phyloP scores from a whole-genome alignment of 1,140 invertebrate genomes.

The Leptopilina boulardi region DNA sequence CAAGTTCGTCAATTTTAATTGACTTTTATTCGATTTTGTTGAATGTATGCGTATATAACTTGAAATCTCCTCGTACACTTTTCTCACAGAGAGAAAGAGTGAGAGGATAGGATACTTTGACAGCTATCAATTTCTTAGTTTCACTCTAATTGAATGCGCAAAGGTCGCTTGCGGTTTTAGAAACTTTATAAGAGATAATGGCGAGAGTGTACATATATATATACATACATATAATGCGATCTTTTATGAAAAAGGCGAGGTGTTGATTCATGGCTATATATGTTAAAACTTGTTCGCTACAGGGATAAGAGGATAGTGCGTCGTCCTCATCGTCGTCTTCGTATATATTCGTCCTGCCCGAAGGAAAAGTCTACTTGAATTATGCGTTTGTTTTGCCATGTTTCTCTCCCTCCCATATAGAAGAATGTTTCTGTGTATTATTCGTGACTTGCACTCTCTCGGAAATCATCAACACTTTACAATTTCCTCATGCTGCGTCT shows the following conservation, averaged over 20 bases:
- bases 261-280: conserved; percentile 55
- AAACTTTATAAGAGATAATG: conserved; percentile 32
- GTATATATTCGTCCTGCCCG: neutral
- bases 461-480: conserved; percentile 8
- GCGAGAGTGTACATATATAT: neutral
- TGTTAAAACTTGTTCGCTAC: conserved; percentile 34
- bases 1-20: no score
- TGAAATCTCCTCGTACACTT: no score
- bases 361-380: conserved; percentile 7
- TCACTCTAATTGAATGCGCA: conserved; percentile 28
- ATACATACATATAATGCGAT: neutral
- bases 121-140: conserved; percentile 18
- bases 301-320: conserved; percentile 28
- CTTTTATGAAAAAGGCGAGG: conserved; percentile 51
- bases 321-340: no score
- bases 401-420: neutral
- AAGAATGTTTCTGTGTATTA: neutral
- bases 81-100: no score
- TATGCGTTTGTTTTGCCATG: conserved; percentile 9
- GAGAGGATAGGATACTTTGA: neutral
- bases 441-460: neutral
- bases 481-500: conserved; percentile 19
- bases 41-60: neutral
- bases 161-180: conserved; percentile 29
- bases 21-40: no score